Conservation (phyloP, 2,888 invertebrate genomes). For the Pinctada fucata region DNA sequence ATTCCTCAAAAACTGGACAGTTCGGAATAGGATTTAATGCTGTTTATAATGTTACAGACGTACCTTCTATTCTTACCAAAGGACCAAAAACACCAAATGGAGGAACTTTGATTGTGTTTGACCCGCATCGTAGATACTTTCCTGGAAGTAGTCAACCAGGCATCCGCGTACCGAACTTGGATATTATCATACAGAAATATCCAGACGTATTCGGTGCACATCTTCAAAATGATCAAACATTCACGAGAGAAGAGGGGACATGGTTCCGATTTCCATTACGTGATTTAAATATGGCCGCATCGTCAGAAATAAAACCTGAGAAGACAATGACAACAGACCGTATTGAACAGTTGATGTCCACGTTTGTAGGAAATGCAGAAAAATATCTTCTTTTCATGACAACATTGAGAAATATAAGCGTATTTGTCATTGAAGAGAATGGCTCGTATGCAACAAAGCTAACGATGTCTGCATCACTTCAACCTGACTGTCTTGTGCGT, state of each 20-base stretch:
- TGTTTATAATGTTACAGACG: constrained; percentile 75
- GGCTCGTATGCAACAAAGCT: background rate
- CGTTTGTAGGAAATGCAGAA: constrained; percentile 45
- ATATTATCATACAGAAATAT: constrained; percentile 45
- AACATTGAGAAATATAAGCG: constrained; percentile 58
- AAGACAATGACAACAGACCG: background rate
- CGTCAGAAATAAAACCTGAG: constrained; percentile 60
- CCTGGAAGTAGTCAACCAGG: constrained; percentile 54
- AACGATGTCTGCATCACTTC: background rate
- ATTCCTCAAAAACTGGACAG: constrained; percentile 72
- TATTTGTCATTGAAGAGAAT: constrained; percentile 42
- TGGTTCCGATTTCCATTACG: constrained; percentile 72
- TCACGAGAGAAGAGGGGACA: constrained; percentile 53
- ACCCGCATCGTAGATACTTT: constrained; percentile 60
- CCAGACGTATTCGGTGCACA: constrained; percentile 61
- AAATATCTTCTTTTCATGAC: constrained; percentile 69
- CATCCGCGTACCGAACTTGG: constrained; percentile 41
- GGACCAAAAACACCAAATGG: constrained; percentile 50
- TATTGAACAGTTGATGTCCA: background rate
- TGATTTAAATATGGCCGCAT: constrained; percentile 53
- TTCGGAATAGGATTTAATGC: constrained; percentile 76
- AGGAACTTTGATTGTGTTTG: constrained; percentile 59
- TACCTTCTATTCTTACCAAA: constrained; percentile 71
- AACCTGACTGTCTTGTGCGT: background rate
- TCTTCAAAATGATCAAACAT: constrained; percentile 51